Conservation (phyloP, 2,113 vertebrate genomes). For the Mastomys natalensis region DNA sequence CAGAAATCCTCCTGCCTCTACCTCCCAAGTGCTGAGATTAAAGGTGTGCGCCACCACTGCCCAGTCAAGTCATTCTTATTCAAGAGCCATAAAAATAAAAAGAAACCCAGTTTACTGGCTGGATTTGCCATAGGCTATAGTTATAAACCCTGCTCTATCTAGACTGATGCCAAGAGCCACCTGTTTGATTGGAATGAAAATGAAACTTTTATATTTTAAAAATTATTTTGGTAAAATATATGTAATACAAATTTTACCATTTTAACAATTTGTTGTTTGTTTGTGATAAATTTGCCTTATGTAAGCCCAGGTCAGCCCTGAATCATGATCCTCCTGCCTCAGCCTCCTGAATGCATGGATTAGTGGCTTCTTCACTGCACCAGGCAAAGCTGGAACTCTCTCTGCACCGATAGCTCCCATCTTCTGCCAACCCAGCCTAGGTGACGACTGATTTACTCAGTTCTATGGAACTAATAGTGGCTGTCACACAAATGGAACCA, state of each 20-base stretch:
- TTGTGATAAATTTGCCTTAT: neutral
- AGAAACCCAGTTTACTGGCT: neutral
- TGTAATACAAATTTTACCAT: neutral
- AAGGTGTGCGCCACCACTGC: fast-evolving
- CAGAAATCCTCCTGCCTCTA: neutral
- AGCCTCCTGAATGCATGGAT: neutral
- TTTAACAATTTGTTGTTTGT: neutral
- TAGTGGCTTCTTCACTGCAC: neutral
- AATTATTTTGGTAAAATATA: neutral
- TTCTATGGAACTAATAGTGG: neutral
- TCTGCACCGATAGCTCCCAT: too few relatives aligned
- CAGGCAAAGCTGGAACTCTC: neutral
- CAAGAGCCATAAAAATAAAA: neutral
- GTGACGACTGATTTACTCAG: neutral
- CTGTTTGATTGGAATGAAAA: neutral
- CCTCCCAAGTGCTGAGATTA: neutral
- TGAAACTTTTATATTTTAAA: neutral
- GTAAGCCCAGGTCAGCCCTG: neutral
- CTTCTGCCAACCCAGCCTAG: neutral
- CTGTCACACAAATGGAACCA: neutral
- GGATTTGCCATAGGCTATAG: neutral
- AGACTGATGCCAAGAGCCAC: neutral
- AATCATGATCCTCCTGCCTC: neutral
- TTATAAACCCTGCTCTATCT: neutral
- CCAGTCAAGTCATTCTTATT: neutral